Evolutionary conservation across 2,888 invertebrate species (phyloP).

Genomic region (Pterostichus niger): DNA sequence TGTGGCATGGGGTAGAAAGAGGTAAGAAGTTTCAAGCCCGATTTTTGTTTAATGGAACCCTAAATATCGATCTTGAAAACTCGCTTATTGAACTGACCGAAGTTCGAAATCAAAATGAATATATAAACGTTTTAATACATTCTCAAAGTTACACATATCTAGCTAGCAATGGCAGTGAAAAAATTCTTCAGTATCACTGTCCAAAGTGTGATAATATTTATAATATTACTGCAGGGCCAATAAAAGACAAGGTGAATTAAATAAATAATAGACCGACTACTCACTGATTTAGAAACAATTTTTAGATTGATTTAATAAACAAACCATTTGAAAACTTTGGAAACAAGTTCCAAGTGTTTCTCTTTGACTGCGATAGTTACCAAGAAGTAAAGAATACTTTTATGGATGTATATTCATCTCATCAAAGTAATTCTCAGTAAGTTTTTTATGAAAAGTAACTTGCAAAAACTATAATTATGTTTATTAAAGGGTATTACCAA

Average conservation of each 20-base stretch:
- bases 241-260: conserved; percentile 36
- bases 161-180: conserved; percentile 26
- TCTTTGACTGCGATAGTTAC: conserved; percentile 66
- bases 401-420: conserved; percentile 53
- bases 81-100: conserved; percentile 47
- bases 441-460: conserved; percentile 25
- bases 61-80: conserved; percentile 50
- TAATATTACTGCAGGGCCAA: conserved; percentile 50
- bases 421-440: conserved; percentile 66
- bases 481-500: conserved; percentile 52
- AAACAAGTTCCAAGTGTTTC: conserved; percentile 61
- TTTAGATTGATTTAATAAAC: conserved; percentile 29
- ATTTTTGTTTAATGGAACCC: conserved; percentile 62
- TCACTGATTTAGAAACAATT: neutral
- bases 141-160: conserved; percentile 59
- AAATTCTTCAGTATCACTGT: conserved; percentile 53
- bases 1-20: conserved; percentile 83
- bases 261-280: neutral
- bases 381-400: conserved; percentile 63
- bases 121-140: conserved; percentile 55
- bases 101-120: conserved; percentile 50
- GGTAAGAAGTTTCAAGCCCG: conserved; percentile 62
- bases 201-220: conserved; percentile 58
- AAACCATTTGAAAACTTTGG: conserved; percentile 58
- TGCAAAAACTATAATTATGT: neutral